These are phyloP conservation scores for Psilopsiagon aymara DNA, from an alignment of 2,113 vertebrate genomes.

Conservation along the genomic window DNA sequence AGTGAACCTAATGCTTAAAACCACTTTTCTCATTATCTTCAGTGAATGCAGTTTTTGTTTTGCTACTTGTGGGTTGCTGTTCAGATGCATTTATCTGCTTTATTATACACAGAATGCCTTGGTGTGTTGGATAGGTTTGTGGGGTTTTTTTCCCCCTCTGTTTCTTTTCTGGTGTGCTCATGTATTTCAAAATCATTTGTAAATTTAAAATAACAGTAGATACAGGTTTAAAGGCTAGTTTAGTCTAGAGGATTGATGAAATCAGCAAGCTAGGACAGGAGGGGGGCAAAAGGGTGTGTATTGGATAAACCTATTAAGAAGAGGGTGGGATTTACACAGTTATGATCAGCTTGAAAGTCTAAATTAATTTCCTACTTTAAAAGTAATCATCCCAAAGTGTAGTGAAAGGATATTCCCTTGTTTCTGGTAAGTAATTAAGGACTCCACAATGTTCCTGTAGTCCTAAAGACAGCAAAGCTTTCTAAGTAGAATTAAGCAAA, in stretches of 20 bases:
- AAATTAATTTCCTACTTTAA: background rate
- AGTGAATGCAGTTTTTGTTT: background rate
- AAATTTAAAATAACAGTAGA: background rate
- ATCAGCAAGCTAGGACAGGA: background rate
- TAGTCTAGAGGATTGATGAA: background rate
- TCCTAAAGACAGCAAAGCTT: background rate
- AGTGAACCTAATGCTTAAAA: background rate
- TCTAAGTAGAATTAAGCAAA: background rate
- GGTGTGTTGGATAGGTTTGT: background rate
- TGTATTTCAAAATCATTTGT: background rate
- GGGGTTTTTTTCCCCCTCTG: accelerated
- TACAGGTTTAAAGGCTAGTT: background rate
- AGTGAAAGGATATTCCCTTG: background rate
- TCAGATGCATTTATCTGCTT: background rate
- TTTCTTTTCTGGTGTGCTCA: background rate
- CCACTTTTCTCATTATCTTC: background rate
- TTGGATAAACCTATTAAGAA: background rate
- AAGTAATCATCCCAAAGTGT: background rate
- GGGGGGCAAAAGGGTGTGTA: background rate
- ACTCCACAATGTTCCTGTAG: background rate
- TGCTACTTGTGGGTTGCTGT: background rate
- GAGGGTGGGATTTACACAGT: background rate
- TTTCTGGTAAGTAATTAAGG: background rate
- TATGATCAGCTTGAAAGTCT: background rate
- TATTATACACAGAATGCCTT: background rate